phyloP scores from a whole-genome alignment of 1,140 invertebrate species.

The Dreissena rostriformis region DNA sequence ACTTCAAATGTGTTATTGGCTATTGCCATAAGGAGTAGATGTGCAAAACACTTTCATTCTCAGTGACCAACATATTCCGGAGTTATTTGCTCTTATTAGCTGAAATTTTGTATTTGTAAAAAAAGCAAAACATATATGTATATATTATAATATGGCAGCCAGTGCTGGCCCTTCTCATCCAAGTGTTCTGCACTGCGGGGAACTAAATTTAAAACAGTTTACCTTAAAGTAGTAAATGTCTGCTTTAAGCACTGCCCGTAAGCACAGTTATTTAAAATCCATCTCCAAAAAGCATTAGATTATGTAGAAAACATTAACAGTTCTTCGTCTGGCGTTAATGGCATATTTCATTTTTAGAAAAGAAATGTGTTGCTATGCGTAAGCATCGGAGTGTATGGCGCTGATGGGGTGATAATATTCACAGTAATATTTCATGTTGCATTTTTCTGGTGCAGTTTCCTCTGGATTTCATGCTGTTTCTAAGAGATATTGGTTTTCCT shows the following conservation, averaged over 20 bases:
- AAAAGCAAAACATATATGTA: no score
- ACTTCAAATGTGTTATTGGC: no score
- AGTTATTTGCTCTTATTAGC: no score
- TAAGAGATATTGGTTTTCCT: background rate
- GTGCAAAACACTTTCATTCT: no score
- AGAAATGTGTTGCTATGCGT: conserved; percentile 35
- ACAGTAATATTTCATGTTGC: conserved; percentile 15
- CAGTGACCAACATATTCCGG: no score
- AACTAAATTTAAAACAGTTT: conserved; percentile 45
- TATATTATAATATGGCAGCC: no score
- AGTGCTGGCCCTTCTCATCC: no score
- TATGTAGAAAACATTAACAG: conserved; percentile 44
- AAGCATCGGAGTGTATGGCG: conserved; percentile 29
- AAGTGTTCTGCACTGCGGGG: background rate
- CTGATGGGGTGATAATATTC: conserved; percentile 5
- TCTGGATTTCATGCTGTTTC: background rate
- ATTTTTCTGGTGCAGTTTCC: no score
- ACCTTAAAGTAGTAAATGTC: conserved; percentile 18
- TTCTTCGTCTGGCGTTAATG: background rate
- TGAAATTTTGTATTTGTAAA: no score
- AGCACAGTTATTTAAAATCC: conserved; percentile 47
- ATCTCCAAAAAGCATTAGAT: conserved; percentile 16
- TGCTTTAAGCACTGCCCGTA: conserved; percentile 1
- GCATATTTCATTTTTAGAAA: conserved; percentile 4
- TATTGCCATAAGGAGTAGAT: no score